Evolutionary conservation across 2,888 invertebrate species (phyloP).

Genomic region (Drosophila trichaetosa): DNA sequence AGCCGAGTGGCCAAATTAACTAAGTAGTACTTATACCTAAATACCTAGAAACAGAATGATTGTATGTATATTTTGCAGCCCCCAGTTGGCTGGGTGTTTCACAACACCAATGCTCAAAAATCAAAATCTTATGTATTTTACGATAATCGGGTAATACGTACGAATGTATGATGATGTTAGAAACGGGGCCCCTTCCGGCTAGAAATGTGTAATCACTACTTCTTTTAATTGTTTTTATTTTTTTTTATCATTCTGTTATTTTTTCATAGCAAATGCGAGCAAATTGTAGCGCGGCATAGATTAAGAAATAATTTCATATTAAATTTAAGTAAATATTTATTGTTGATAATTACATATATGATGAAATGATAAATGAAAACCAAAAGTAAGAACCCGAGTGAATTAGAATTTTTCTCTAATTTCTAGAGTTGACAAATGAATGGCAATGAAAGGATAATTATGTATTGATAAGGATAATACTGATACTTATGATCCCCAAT

Average conservation of each 20-base stretch:
- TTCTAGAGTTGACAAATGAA: conserved; percentile 59
- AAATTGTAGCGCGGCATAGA: conserved; percentile 77
- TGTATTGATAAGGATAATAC: conserved; percentile 55
- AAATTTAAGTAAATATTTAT: conserved; percentile 76
- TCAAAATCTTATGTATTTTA: conserved; percentile 76
- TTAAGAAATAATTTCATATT: conserved; percentile 73
- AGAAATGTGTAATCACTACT: conserved; percentile 37
- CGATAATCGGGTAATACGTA: conserved; percentile 52
- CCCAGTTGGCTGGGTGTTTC: conserved; percentile 65
- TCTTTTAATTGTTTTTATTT: conserved; percentile 21
- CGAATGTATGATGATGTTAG: conserved; percentile 36
- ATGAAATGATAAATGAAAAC: conserved; percentile 24
- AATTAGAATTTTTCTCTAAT: conserved; percentile 81
- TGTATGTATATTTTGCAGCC: conserved; percentile 75
- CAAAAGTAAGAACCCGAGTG: conserved; percentile 55
- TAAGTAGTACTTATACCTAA: conserved; percentile 71
- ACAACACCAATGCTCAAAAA: conserved; percentile 72
- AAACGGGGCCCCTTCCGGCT: conserved; percentile 53
- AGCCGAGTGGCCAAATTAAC: conserved; percentile 78
- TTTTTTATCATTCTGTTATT: conserved; percentile 30
- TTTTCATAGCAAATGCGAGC: conserved; percentile 71
- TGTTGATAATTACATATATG: conserved; percentile 75
- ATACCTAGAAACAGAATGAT: conserved; percentile 51
- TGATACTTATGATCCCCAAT: conserved; percentile 74
- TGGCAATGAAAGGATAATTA: conserved; percentile 47